These are phyloP conservation scores for Chiridota heheva DNA, from an alignment of 35 echinoderm and acorn worm species.

Conservation along the genomic window DNA sequence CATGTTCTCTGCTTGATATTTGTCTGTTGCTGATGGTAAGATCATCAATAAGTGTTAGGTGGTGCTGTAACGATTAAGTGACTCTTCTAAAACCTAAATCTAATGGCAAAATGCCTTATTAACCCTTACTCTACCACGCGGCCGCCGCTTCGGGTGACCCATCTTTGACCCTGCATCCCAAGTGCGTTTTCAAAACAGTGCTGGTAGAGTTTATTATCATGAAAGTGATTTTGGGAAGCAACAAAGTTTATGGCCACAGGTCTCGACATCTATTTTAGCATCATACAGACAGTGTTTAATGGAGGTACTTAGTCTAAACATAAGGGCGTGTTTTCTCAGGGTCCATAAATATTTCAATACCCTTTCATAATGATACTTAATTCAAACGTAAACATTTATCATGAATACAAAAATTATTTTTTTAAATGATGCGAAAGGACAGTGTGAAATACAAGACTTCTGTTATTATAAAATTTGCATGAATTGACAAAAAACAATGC, in stretches of 20 bases:
- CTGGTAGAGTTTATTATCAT: neutral
- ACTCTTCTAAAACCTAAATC: neutral
- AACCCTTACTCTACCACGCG: neutral
- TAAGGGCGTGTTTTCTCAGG: too few species aligned
- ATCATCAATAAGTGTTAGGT: neutral
- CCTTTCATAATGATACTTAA: too few species aligned
- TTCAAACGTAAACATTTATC: too few species aligned
- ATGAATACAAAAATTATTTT: too few species aligned
- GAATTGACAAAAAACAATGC: too few species aligned
- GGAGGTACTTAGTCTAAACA: too few species aligned
- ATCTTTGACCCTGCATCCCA: neutral
- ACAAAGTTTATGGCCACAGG: neutral
- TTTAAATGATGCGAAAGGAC: too few species aligned
- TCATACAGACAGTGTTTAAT: neutral
- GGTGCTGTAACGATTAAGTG: neutral
- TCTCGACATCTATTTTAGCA: neutral
- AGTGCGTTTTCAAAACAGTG: too few species aligned
- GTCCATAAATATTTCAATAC: too few species aligned
- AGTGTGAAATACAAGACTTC: too few species aligned
- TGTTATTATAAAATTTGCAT: too few species aligned
- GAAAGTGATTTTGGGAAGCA: neutral
- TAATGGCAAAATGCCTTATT: neutral
- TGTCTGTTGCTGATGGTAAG: slow-evolving; percentile 64
- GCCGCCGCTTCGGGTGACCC: too few species aligned
- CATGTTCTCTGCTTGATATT: slow-evolving; percentile 77